These are phyloP conservation scores for Malurus splendens DNA, from an alignment of 2,797 vertebrate genomes.

Conservation along the genomic window DNA sequence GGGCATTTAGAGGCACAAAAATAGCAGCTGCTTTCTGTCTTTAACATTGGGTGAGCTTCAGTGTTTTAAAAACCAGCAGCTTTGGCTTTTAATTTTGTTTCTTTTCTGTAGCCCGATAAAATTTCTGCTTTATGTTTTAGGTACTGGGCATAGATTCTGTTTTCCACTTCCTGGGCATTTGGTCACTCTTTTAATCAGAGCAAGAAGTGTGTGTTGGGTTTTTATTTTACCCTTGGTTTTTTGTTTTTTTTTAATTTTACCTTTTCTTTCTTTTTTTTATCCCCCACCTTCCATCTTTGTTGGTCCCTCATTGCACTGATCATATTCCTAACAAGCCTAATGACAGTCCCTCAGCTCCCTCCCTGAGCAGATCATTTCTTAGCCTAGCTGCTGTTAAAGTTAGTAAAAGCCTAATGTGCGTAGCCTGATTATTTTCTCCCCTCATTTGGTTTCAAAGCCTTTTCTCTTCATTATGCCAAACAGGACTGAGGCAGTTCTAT, in stretches of 20 bases:
- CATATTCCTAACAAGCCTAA: not conserved
- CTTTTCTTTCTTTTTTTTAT: not conserved
- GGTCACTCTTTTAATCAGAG: not conserved
- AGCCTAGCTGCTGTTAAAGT: constrained; percentile 8
- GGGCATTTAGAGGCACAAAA: not conserved
- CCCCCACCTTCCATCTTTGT: not conserved
- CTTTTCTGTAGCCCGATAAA: not conserved
- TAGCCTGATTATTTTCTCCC: constrained; percentile 28
- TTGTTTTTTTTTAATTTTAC: not conserved
- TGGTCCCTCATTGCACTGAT: not conserved
- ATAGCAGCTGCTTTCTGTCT: not conserved
- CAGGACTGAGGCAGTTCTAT: not conserved
- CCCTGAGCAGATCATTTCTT: not conserved
- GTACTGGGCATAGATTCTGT: not conserved
- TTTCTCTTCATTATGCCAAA: not conserved
- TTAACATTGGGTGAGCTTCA: not conserved
- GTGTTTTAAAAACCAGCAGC: not conserved
- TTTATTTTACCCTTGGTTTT: no score
- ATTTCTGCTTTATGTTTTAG: not conserved
- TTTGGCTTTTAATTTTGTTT: not conserved
- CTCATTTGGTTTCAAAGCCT: constrained; percentile 21
- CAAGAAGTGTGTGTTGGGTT: not conserved
- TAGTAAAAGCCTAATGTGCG: constrained; percentile 4
- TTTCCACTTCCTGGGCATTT: not conserved
- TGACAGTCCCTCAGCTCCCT: not conserved